Base-by-base conservation (phyloP, 2,113 vertebrate species). In the Dicentrarchus labrax region DNA sequence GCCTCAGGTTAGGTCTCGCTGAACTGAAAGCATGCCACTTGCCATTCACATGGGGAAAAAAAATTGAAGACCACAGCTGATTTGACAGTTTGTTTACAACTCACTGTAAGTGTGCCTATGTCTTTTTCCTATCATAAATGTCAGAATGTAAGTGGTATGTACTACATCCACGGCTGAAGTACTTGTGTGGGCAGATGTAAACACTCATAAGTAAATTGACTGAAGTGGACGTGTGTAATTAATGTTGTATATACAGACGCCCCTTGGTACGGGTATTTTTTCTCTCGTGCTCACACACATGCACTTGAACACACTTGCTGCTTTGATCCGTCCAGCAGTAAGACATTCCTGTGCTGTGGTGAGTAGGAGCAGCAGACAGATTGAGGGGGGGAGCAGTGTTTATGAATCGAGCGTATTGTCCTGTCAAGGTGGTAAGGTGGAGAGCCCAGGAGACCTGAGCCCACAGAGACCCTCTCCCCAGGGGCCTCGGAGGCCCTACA, bases 391-490 rank as follows among this genome's bases (percentile, higher is more conserved):
- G 83, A 53, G 84, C 50, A 57, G 53, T 19, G 17, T 5, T 39
- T 24, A 90, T 94, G 92, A 94, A 94, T 94, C 36, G 67, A 72
- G 57, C 84, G 78, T 83, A 93, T 94, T 94, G 93, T 94, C 80
- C 48, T 82, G 74, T 75, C 24, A 53, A 86, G 83, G 86, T 81
- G 48, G 74, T 53, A 74, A 59, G 70, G 72, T 80, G 82, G 41
- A 72, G 74, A 74, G 41, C 72, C 73, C 76, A 65, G 78, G 83
- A 87, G 90, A 91, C 83, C 77, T 78, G 85, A 87, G 78, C 79
- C 88, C 70, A 71, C 59, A 50, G 73, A 82, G 79, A 86, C 61
- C 84, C 64, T 72, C 89, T 72, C 75, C 75, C 68, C 43, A 48
- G 82, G 85, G 82, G 45, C 84, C 78, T 69, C 45, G n/a, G 74